Evolutionary conservation across 2,888 invertebrate species (phyloP), one percentile per base, ranked within the genome.

Genomic region (Dexiosoma caninum): DNA sequence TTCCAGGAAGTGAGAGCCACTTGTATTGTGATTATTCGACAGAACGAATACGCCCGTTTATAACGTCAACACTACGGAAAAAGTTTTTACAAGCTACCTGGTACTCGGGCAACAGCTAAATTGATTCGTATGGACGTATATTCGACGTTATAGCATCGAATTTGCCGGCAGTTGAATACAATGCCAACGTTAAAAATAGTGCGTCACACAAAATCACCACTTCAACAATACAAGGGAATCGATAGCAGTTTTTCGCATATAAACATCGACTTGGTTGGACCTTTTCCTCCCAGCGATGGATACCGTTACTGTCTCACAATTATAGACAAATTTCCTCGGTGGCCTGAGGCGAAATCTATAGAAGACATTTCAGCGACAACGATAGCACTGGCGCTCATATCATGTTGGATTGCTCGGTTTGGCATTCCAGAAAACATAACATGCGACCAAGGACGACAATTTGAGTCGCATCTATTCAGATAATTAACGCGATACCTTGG

Each of bases 41-140:
- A 27, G 27, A 27, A 5, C 3, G 6, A 6, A 5, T 27, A 6
- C 27, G 27, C 3, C 27, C 27, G 27, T 27, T 27, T 27, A 27
- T 27, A 27, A 27, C 27, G 3, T 27, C 27, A 27, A 5, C 27
- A 27, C 6, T 27, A 27, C 27, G 6, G 3, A 3, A 27, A 6
- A 27, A 27, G 3, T 27, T 27, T 27, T 27, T 27, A 27, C 27
- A 27, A 27, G 27, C 27, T 3, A 27, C 27, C 27, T 27, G 27
- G 27, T 27, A 5, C 27, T 5, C 3, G 27, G 27, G 27, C 27
- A 27, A 27, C 27, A 27, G 27, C 27, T 27, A 27, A 27, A 27
- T 6, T 27, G 27, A n/a, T 74, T 66, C 32, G 12, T 64, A 2
- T 64, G 66, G 9, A 44, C 81, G 4, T 85, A 86, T 0, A 86